These are phyloP conservation scores for Corythaeola cristata DNA, from an alignment of 2,113 vertebrate genomes.

Conservation along the genomic window DNA sequence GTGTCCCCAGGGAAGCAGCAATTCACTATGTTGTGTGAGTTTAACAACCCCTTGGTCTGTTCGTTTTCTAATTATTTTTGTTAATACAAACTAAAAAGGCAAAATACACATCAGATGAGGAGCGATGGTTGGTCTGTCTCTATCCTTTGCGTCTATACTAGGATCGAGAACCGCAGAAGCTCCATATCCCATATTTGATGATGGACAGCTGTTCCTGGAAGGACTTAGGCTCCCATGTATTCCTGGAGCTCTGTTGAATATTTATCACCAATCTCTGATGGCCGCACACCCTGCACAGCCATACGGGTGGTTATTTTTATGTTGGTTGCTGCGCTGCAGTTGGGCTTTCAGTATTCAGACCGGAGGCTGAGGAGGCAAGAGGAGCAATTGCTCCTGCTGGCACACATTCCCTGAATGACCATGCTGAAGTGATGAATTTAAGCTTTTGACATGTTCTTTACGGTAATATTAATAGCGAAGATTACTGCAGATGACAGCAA, in stretches of 20 bases:
- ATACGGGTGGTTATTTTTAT: not conserved
- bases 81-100: not conserved
- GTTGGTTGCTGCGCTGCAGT: not conserved
- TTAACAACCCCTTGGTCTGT: not conserved
- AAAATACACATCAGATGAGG: not conserved
- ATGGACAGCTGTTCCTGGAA: not conserved
- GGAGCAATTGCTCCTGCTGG: not conserved
- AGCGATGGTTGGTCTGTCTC: fast-evolving
- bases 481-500: constrained; percentile 30
- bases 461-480: not conserved
- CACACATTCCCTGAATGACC: not conserved
- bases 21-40: not conserved
- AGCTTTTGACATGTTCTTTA: constrained; percentile 7
- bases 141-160: not conserved
- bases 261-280: not conserved
- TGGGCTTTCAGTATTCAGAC: not conserved
- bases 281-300: not conserved
- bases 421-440: not conserved
- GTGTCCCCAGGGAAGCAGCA: not conserved
- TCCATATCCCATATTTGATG: not conserved
- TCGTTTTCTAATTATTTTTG: not conserved
- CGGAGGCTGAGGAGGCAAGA: not conserved
- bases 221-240: not conserved
- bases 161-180: not conserved
- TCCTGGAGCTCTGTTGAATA: not conserved